These are phyloP conservation scores for Pygocentrus nattereri DNA, from an alignment of 2,797 vertebrate species.

Conservation along the genomic window DNA sequence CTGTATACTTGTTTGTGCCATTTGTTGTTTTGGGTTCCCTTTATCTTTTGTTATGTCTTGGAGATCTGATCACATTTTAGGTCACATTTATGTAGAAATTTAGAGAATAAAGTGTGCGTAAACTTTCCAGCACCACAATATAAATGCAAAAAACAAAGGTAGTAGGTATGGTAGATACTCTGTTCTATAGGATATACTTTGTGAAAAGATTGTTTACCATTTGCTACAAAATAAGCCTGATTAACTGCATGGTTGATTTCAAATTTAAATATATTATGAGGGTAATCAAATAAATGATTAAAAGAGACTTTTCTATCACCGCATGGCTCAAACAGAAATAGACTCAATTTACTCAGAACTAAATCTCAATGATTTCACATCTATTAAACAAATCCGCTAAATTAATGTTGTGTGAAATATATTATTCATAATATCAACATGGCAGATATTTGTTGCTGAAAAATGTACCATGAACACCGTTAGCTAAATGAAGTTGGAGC, in stretches of 20 bases:
- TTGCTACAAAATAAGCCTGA: background rate
- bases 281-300: constrained; percentile 40
- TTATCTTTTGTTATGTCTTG: no score
- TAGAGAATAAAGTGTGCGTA: no score
- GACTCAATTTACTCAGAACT: constrained; percentile 49
- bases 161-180: no score
- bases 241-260: constrained; percentile 37
- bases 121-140: no score
- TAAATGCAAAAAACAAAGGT: no score
- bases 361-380: constrained; percentile 62
- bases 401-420: constrained; percentile 65
- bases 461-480: constrained; percentile 57
- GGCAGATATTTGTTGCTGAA: constrained; percentile 58
- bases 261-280: constrained; percentile 46
- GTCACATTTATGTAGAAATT: no score
- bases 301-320: constrained; percentile 35
- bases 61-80: no score
- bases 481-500: constrained; percentile 49
- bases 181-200: background rate
- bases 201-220: background rate
- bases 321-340: constrained; percentile 37
- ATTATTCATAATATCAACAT: constrained; percentile 63
- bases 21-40: no score
- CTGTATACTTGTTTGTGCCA: no score
- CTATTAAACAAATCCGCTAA: constrained; percentile 53